Evolutionary conservation across 2,888 invertebrate species (phyloP).

Genomic region (Cabera pusaria): DNA sequence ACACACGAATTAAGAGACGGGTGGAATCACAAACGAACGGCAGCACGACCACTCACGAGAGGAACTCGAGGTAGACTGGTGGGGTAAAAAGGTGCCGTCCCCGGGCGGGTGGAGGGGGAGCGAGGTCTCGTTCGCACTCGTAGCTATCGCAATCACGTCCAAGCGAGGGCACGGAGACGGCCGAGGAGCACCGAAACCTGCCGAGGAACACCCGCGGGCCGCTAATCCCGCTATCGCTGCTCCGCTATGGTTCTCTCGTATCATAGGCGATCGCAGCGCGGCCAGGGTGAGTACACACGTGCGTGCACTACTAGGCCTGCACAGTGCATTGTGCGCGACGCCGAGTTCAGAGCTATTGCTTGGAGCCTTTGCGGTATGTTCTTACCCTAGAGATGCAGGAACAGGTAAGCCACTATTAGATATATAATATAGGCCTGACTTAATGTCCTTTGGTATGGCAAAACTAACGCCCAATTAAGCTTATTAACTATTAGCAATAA

Average conservation of each 20-base stretch:
- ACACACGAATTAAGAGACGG: slow-evolving; percentile 73
- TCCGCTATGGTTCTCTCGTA: too few species aligned
- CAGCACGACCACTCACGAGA: slow-evolving; percentile 44
- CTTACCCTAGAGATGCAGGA: too few species aligned
- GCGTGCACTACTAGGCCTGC: too few species aligned
- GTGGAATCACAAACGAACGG: slow-evolving; percentile 42
- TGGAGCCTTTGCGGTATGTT: too few species aligned
- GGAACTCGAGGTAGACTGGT: slow-evolving; percentile 65
- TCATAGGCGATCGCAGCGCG: slow-evolving; percentile 9
- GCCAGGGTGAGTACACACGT: slow-evolving; percentile 29
- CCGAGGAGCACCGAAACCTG: slow-evolving; percentile 54
- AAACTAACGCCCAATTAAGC: too few species aligned
- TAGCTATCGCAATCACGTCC: slow-evolving; percentile 57
- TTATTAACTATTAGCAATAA: too few species aligned
- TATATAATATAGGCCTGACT: too few species aligned
- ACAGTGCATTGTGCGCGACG: too few species aligned
- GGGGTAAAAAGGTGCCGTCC: slow-evolving; percentile 42
- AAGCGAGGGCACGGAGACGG: slow-evolving; percentile 57
- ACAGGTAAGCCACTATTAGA: too few species aligned
- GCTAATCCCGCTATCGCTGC: too few species aligned
- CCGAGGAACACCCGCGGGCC: slow-evolving; percentile 48
- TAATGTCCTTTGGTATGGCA: too few species aligned
- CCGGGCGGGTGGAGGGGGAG: slow-evolving; percentile 53
- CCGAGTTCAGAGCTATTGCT: too few species aligned
- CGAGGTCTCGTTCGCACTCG: slow-evolving; percentile 53